Base-by-base conservation (phyloP, 2,888 invertebrate genomes). In the Lordiphosa fenestrarum region DNA sequence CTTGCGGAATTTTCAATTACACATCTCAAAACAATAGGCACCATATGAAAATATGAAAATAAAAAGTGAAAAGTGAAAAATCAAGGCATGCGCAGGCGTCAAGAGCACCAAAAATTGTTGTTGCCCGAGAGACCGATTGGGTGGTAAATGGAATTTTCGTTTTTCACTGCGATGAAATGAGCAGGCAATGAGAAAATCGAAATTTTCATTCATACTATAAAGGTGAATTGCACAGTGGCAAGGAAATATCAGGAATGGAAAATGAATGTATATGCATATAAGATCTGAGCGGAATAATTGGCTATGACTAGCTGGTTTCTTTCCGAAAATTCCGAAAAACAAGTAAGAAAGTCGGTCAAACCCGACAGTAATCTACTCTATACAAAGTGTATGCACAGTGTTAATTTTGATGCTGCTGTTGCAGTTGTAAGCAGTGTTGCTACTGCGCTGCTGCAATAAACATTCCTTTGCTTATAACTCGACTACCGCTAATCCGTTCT, bases 1-100 rank as follows among this genome's bases (percentile, higher is more conserved):
- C 78, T 82, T 70, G 66, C 71, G 83, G 85, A 83, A 85, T 83
- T 78, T 81, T 71, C 69, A 75, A 78, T 78, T 78, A 84, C 71
- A 71, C 73, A 73, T 66, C 62, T 35, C 56, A 63, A 54, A 68
- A 74, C 73, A 78, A 69, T 61, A 52, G 64, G 15, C 33, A 69
- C 67, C 52, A 53, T 36, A 41, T 33, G 25, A 54, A 60, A 53
- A 40, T 39, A 13, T 44, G 51, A 36, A 30, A 30, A 41, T 35
- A 23, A 58, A 51, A 70, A 66, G 62, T 85, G 70, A 71, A 83
- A 82, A 85, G 81, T 74, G 81, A 83, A 85, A 85, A 82, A 83
- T 25, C 21, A 4, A 1, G 0, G 0, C 44, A 9, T n/a, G 74
- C 84, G 85, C 82, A 80, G 51, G 67, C 83, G 80, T 53, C 39